Evolutionary conservation across 2,797 vertebrate species (phyloP).

Genomic region (Tadarida brasiliensis): DNA sequence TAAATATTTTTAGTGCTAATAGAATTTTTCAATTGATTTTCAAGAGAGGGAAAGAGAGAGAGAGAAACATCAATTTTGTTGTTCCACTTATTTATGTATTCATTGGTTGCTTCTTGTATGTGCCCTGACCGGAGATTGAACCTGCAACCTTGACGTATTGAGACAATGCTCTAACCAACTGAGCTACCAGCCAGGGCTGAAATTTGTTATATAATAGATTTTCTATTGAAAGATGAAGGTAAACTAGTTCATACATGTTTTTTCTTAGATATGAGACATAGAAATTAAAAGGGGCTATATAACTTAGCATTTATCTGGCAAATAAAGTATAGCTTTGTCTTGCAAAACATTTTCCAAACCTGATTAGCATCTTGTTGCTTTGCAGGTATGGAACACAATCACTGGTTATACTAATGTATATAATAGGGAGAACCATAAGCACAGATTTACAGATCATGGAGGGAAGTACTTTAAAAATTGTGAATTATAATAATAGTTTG

Average conservation of each 20-base stretch:
- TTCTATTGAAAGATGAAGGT: background rate
- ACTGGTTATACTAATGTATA: constrained; percentile 61
- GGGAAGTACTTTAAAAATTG: constrained; percentile 80
- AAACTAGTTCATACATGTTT: background rate
- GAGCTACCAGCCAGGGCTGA: background rate
- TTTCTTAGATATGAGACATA: background rate
- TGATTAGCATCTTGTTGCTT: constrained; percentile 61
- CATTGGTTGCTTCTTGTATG: background rate
- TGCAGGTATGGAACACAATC: constrained; percentile 80
- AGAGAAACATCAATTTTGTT: background rate
- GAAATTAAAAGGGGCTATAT: background rate
- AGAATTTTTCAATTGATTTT: background rate
- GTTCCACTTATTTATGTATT: background rate
- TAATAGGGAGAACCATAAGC: constrained; percentile 82
- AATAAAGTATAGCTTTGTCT: constrained; percentile 1
- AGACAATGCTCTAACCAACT: background rate
- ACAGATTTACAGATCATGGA: constrained; percentile 87
- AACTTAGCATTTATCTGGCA: background rate
- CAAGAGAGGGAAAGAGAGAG: background rate
- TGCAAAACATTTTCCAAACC: background rate
- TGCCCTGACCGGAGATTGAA: background rate
- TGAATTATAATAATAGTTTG: background rate
- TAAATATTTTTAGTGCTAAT: constrained; percentile 34
- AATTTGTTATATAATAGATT: background rate
- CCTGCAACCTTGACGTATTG: background rate